phyloP scores from a whole-genome alignment of 2,113 vertebrate species.

The Heloderma charlesbogerti region DNA sequence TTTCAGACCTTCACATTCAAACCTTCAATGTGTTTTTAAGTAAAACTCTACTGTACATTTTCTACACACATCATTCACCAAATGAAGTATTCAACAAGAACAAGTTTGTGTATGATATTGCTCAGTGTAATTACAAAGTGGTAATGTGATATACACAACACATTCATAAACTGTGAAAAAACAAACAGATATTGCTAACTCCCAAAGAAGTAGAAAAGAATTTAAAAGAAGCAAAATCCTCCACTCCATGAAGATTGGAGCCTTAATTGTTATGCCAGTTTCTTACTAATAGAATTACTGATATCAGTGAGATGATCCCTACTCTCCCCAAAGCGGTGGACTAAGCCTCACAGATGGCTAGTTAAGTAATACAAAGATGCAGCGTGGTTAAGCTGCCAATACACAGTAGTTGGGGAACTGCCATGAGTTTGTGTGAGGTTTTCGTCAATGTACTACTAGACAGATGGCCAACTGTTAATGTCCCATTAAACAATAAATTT shows the following conservation, averaged over 20 bases:
- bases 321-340: background rate
- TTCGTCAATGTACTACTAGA: background rate
- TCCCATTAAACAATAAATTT: background rate
- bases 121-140: background rate
- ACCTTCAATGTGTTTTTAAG: slow-evolving; percentile 51
- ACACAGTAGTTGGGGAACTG: slow-evolving; percentile 2
- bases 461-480: background rate
- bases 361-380: background rate
- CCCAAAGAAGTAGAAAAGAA: background rate
- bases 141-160: background rate
- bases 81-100: slow-evolving; percentile 57
- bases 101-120: background rate
- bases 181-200: background rate
- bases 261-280: background rate
- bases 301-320: slow-evolving; percentile 46
- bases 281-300: background rate
- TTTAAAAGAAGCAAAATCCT: background rate
- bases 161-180: background rate
- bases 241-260: background rate
- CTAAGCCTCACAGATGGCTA: background rate
- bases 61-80: slow-evolving; percentile 34
- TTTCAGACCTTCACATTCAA: slow-evolving; percentile 62
- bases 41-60: slow-evolving; percentile 27
- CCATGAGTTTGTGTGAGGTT: background rate
- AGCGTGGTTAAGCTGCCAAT: background rate